Base-by-base conservation (phyloP, 35 echinoderm and acorn worm species). In the Hemicentrotus pulcherrimus region DNA sequence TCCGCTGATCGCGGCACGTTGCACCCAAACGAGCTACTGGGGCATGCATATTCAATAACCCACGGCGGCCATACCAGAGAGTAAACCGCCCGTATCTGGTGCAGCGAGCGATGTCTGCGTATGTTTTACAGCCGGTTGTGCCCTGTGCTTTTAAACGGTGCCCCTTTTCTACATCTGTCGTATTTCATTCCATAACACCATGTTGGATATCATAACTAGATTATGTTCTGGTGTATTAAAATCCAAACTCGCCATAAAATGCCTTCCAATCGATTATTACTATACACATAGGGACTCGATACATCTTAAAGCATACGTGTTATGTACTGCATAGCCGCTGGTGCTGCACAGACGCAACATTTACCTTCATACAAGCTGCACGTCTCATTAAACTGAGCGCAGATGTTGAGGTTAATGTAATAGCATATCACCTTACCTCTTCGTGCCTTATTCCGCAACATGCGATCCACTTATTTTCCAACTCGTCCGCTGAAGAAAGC, bases 381-480 rank as follows among this genome's bases (percentile, higher is more conserved):
- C 65, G 19, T 78, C 65, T 78, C 65, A 78, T 78, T 78, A 78
- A 78, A 78, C n/a, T 78, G 65, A 78, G 65, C 65, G 65, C 65
- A 78, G 65, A 78, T 78, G 65, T 28, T 78, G 3, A 28, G 65
- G 65, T 78, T 78, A 78, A 78, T 78, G 65, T 78, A 78, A 78
- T 78, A 18, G 22, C 28, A 78, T 90, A 45, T 90, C 32, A 90
- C 6, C 91, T 93, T 93, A 93, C 91, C 48, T 93, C 13, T n/a
- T 48, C 48, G 30, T 50, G 32, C 48, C 46, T 32, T 93, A 50
- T 93, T 58, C 46, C 48, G 91, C 91, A 93, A 93, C 91, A 93
- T 93, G 48, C 91, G 91, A 93, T 93, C 91, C 91, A 31, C 48
- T 58, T 58, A 58, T 93, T 50, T 93, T 93, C 91, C 91, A 93